A percentile compares a stretch with the other conserved stretches of the same genome.
These are phyloP conservation scores for Melanchra persicariae DNA, from an alignment of 2,888 invertebrate species.

Conservation along the genomic window DNA sequence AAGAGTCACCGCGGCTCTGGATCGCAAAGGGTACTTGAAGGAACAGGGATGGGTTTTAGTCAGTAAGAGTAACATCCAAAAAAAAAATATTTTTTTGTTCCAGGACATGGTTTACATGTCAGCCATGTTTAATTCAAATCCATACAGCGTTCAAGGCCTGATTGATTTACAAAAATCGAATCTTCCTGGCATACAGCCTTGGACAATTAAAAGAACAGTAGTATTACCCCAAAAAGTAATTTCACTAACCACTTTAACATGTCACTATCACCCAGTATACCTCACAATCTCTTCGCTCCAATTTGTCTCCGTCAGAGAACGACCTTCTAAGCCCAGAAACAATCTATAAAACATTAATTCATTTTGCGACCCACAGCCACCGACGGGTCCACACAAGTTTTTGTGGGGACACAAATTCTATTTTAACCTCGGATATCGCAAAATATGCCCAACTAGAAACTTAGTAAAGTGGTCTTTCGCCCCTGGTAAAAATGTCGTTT, in stretches of 20 bases:
- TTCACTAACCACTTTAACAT: background rate
- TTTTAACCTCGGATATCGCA: conserved; percentile 7
- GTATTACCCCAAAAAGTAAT: background rate
- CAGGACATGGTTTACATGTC: no score
- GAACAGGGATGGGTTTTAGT: no score
- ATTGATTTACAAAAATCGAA: no score
- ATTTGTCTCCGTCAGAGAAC: conserved; percentile 39
- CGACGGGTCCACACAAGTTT: conserved; percentile 30
- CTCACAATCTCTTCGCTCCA: background rate
- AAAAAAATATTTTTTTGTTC: no score
- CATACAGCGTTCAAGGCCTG: no score
- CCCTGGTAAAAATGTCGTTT: conserved; percentile 18
- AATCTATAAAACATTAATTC: conserved; percentile 51
- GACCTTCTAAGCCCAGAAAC: conserved; percentile 29
- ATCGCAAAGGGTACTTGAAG: no score
- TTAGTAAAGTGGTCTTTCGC: conserved; percentile 19
- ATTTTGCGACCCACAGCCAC: conserved; percentile 33
- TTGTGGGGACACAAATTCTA: conserved; percentile 24
- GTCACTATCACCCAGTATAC: background rate
- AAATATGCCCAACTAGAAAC: conserved; percentile 14
- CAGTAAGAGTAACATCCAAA: no score
- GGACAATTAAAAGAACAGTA: no score
- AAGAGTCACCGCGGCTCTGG: no score
- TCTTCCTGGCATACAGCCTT: no score
- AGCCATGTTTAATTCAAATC: no score